These are phyloP conservation scores for Apodemus agrarius DNA, from an alignment of 2,797 vertebrate genomes.

Conservation along the genomic window DNA sequence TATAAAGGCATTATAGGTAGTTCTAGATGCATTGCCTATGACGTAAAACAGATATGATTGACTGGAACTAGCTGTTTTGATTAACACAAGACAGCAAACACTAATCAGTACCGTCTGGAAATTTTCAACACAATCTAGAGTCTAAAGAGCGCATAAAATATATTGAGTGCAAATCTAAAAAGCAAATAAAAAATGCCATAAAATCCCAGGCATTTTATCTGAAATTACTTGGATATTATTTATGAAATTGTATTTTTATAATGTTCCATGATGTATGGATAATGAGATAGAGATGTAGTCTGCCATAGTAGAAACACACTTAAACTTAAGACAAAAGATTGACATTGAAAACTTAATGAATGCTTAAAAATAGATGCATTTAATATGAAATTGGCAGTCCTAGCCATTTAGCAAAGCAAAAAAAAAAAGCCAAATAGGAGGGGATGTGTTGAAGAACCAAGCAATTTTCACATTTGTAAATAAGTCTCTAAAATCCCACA, in stretches of 20 bases:
- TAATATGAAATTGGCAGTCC: background rate
- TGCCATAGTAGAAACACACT: background rate
- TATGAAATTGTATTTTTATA: background rate
- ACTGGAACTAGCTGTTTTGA: background rate
- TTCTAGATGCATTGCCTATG: background rate
- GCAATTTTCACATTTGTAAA: background rate
- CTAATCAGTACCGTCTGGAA: background rate
- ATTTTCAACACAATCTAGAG: background rate
- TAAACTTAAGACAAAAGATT: background rate
- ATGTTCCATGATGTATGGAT: background rate
- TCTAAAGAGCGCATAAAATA: background rate
- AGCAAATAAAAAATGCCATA: background rate
- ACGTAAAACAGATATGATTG: background rate
- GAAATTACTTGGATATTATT: background rate
- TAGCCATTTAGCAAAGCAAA: background rate
- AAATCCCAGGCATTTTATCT: background rate
- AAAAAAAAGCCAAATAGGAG: background rate
- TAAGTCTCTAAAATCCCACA: background rate
- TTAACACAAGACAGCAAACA: background rate
- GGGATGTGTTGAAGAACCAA: background rate
- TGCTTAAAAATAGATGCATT: background rate
- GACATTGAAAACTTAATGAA: background rate
- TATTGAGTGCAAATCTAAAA: background rate
- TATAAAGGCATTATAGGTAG: background rate
- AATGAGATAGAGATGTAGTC: background rate